Conservation (phyloP, 37 sponge, comb jelly and placozoan species). For the Amphimedon queenslandica region DNA sequence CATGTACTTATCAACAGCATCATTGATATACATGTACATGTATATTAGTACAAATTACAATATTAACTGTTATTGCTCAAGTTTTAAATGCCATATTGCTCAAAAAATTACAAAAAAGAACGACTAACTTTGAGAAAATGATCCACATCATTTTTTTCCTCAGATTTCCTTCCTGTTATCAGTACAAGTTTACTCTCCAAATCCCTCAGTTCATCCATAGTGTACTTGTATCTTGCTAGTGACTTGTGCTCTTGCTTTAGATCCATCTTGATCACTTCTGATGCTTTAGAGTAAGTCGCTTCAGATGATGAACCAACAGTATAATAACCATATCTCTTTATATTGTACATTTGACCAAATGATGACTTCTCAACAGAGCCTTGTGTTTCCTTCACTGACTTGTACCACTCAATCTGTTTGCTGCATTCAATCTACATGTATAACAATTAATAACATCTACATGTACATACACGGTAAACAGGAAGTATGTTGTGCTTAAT, state of each 20-base stretch:
- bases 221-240: slow-evolving; percentile 30
- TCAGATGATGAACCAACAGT: slow-evolving; percentile 9
- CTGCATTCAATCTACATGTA: slow-evolving; percentile 37
- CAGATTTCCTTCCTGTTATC: slow-evolving; percentile 64
- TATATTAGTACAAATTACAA: too few relatives aligned
- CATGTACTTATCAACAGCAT: too few relatives aligned
- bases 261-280: slow-evolving; percentile 29
- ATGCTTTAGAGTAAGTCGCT: slow-evolving; percentile 10
- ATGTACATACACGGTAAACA: background rate
- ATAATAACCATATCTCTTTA: slow-evolving; percentile 51
- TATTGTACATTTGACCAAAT: slow-evolving; percentile 63
- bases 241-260: slow-evolving; percentile 9
- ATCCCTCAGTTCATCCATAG: slow-evolving; percentile 66
- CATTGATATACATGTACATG: too few relatives aligned
- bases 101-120: background rate
- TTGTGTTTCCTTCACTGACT: slow-evolving; percentile 60
- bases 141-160: slow-evolving; percentile 44
- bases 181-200: slow-evolving; percentile 79
- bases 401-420: slow-evolving; percentile 58
- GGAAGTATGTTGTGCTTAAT: too few relatives aligned
- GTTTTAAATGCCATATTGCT: background rate
- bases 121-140: slow-evolving; percentile 43
- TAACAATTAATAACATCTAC: background rate
- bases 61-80: too few relatives aligned
- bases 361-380: slow-evolving; percentile 62